phyloP scores from a whole-genome alignment of 2,113 vertebrate species.

The Cathartes aura region DNA sequence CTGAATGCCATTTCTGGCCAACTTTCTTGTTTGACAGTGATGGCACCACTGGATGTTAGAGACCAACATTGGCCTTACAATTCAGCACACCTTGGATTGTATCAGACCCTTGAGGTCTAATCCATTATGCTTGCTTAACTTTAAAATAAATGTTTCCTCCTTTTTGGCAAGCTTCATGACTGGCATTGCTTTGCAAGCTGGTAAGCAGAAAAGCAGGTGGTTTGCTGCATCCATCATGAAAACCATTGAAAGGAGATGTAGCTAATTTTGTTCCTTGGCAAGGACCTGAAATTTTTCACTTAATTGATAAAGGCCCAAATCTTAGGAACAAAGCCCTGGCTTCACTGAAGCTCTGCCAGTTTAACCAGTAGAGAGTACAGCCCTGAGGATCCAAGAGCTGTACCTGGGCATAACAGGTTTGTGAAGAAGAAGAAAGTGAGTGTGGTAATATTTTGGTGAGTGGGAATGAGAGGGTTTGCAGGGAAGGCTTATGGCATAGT shows the following conservation, averaged over 20 bases:
- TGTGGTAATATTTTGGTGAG: not conserved
- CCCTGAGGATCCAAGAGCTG: not conserved
- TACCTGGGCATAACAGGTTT: not conserved
- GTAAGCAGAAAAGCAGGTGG: not conserved
- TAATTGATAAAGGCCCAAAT: not conserved
- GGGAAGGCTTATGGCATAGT: not conserved
- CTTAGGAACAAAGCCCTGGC: not conserved
- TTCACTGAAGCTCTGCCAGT: not conserved
- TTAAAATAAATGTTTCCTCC: not conserved
- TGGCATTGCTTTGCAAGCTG: not conserved
- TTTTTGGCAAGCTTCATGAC: not conserved
- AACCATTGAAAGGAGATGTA: not conserved
- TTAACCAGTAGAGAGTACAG: not conserved
- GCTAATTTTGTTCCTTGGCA: not conserved
- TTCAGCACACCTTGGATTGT: not conserved
- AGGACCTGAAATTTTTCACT: not conserved
- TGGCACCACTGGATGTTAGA: not conserved
- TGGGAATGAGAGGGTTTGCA: not conserved
- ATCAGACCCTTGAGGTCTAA: not conserved
- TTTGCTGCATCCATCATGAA: not conserved
- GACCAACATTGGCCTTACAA: not conserved
- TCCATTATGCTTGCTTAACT: not conserved
- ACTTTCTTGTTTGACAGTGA: not conserved
- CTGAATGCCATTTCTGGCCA: not conserved
- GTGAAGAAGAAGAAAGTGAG: not conserved